These are phyloP conservation scores for Meandrusa payeni DNA, from an alignment of 2,888 invertebrate genomes.

Conservation along the genomic window DNA sequence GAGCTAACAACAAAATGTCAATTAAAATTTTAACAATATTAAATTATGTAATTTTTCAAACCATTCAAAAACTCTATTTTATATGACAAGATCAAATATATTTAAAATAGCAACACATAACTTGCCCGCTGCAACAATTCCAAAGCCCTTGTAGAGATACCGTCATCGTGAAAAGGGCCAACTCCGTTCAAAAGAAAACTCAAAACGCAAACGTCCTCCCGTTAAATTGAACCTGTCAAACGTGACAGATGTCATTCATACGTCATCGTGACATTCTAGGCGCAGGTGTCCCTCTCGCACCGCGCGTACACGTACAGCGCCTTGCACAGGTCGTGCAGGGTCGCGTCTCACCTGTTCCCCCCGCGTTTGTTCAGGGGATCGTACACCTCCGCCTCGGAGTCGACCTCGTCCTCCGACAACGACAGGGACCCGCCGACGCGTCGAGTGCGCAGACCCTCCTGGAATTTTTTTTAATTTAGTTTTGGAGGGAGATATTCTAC, in stretches of 20 bases:
- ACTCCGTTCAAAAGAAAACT: no score
- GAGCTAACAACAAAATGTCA: no score
- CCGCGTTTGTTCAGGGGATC: constrained; percentile 69
- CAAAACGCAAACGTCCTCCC: constrained; percentile 8
- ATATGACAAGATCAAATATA: no score
- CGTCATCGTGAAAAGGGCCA: no score
- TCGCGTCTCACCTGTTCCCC: constrained; percentile 69
- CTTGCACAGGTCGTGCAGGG: constrained; percentile 73
- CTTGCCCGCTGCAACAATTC: no score
- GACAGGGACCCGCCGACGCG: constrained; percentile 90
- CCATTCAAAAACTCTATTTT: no score
- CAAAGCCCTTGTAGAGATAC: no score
- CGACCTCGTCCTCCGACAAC: constrained; percentile 90
- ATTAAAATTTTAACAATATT: no score
- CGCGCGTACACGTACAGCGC: constrained; percentile 60
- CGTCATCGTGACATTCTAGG: constrained; percentile 26
- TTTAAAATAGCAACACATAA: neutral
- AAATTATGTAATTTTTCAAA: no score
- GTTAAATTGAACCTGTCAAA: neutral
- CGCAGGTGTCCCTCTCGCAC: constrained; percentile 32
- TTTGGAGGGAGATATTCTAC: no score
- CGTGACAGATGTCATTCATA: neutral
- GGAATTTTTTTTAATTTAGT: constrained; percentile 33
- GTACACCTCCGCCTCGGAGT: constrained; percentile 82
- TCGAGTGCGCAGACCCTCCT: constrained; percentile 80